These are phyloP conservation scores for Rhynchopsitta pachyrhyncha DNA, from an alignment of 2,113 vertebrate genomes.

Conservation along the genomic window DNA sequence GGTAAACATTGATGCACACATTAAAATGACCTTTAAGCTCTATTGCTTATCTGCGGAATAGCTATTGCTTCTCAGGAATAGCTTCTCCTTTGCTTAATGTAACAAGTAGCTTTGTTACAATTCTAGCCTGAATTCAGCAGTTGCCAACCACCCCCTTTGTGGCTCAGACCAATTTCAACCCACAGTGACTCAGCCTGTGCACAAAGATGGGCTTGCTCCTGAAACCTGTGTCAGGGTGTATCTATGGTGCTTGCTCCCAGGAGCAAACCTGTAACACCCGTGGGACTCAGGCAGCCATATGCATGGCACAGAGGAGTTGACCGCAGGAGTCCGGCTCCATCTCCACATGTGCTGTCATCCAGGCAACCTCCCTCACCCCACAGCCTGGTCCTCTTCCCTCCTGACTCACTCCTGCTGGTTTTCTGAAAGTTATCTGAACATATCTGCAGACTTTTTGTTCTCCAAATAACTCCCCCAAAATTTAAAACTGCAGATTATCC, in stretches of 20 bases:
- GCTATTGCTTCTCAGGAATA: not conserved
- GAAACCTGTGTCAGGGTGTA: rapidly evolving
- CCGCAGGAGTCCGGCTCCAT: rapidly evolving
- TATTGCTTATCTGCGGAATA: not conserved
- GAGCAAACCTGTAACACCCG: not conserved
- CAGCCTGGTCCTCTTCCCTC: not conserved
- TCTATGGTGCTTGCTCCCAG: rapidly evolving
- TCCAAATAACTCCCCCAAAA: not conserved
- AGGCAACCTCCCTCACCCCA: not conserved
- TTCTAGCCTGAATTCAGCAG: not conserved
- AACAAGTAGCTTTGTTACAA: not conserved
- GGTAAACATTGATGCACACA: not conserved
- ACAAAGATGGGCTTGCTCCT: rapidly evolving
- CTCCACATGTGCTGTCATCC: rapidly evolving
- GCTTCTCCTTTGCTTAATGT: rapidly evolving
- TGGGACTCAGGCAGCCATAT: rapidly evolving
- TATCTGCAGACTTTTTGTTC: not conserved
- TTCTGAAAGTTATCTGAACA: not conserved
- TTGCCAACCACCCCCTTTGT: rapidly evolving
- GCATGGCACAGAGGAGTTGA: not conserved
- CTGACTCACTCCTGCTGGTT: not conserved
- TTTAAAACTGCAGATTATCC: not conserved
- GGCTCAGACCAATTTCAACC: not conserved
- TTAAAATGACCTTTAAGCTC: not conserved
- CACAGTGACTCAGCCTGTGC: rapidly evolving